phyloP scores from a whole-genome alignment of 2,113 vertebrate species.

The Caranx ignobilis region DNA sequence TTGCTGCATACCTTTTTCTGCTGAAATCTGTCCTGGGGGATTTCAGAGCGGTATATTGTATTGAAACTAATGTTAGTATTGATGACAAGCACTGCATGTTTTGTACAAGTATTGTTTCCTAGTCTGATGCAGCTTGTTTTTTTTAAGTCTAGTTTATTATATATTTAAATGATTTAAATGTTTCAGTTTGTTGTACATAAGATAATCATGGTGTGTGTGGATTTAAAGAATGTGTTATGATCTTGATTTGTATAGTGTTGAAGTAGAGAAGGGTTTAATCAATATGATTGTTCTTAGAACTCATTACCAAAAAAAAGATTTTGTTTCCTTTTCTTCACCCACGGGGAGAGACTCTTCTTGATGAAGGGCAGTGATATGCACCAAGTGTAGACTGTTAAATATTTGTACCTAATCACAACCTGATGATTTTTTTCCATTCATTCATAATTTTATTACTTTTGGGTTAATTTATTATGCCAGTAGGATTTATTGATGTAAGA shows the following conservation, averaged over 20 bases:
- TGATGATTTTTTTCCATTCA: constrained; percentile 5
- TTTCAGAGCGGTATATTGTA: constrained; percentile 43
- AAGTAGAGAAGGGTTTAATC: background rate
- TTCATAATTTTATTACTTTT: constrained; percentile 24
- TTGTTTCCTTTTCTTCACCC: constrained; percentile 20
- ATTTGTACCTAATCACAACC: constrained; percentile 42
- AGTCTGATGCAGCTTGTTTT: constrained; percentile 50
- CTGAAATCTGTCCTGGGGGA: constrained; percentile 48
- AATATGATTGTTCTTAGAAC: constrained; percentile 5
- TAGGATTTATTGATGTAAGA: constrained; percentile 30
- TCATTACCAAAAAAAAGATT: background rate
- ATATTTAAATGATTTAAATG: constrained; percentile 37
- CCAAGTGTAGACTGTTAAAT: constrained; percentile 76
- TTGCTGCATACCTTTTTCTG: constrained; percentile 63
- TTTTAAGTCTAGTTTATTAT: constrained; percentile 52
- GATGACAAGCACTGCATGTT: constrained; percentile 71
- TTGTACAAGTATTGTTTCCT: constrained; percentile 68
- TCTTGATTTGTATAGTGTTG: constrained; percentile 6
- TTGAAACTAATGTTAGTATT: constrained; percentile 57
- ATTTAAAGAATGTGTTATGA: constrained; percentile 34
- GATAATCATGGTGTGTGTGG: constrained; percentile 23
- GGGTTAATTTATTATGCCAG: constrained; percentile 25
- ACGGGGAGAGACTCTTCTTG: constrained; percentile 44
- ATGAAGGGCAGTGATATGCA: constrained; percentile 60
- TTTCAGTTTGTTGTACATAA: constrained; percentile 34